Conservation (phyloP, 2,113 vertebrate genomes). For the Egretta garzetta region DNA sequence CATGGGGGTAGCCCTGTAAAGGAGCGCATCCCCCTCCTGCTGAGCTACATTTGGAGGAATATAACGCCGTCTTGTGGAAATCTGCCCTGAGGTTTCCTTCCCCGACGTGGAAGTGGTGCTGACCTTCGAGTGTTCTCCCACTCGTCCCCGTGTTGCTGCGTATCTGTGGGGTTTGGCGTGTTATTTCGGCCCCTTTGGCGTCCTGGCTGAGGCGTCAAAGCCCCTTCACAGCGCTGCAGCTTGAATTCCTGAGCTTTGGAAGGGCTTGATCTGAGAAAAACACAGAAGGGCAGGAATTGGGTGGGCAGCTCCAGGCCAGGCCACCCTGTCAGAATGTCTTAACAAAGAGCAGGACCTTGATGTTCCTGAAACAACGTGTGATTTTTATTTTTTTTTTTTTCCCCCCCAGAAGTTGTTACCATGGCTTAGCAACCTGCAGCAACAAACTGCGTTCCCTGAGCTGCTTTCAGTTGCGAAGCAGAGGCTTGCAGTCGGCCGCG, state of each 20-base stretch:
- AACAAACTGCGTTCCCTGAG: not conserved
- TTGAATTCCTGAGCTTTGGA: not conserved
- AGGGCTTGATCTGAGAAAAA: not conserved
- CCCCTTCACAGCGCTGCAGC: too few species aligned
- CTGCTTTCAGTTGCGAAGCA: not conserved
- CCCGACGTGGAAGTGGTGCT: not conserved
- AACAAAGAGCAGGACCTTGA: not conserved
- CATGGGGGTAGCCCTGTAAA: not conserved
- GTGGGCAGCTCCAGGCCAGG: not conserved
- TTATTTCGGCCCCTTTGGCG: not conserved
- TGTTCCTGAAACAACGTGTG: not conserved
- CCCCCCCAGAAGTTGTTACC: not conserved
- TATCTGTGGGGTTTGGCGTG: not conserved
- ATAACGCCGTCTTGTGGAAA: not conserved
- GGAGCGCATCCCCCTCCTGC: not conserved
- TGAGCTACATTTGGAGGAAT: not conserved
- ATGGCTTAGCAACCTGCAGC: not conserved
- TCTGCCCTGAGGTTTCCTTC: not conserved
- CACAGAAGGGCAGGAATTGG: not conserved
- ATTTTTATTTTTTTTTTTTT: not conserved
- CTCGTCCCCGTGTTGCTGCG: accelerated
- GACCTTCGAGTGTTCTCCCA: not conserved
- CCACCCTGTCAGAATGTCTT: not conserved
- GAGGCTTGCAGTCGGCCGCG: too few species aligned
- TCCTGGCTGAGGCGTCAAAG: not conserved